phyloP scores from a whole-genome alignment of 2,888 invertebrate species.

The Eristalis intricaria region DNA sequence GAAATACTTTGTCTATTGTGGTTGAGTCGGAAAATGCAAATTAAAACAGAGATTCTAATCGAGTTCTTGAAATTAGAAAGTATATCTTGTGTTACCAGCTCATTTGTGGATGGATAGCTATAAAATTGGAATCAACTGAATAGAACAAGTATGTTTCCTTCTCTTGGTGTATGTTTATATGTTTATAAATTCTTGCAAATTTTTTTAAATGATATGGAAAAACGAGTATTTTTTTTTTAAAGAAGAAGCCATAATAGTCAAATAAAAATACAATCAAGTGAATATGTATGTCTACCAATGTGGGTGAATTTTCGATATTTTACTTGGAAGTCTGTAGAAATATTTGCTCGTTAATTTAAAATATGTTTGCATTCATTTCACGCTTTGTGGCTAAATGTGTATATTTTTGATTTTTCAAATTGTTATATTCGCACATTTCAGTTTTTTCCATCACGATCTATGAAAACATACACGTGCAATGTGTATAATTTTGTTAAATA shows the following conservation, averaged over 20 bases:
- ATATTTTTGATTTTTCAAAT: not conserved
- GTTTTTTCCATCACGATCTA: not conserved
- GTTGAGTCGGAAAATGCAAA: constrained; percentile 50
- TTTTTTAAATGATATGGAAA: not conserved
- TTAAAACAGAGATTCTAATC: constrained; percentile 38
- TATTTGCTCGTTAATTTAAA: not conserved
- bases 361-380: not conserved
- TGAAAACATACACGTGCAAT: not conserved
- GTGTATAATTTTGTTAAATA: not conserved
- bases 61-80: constrained; percentile 24
- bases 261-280: not conserved
- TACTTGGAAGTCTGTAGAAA: not conserved
- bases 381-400: not conserved
- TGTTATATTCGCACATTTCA: not conserved
- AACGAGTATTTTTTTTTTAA: not conserved
- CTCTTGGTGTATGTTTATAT: not conserved
- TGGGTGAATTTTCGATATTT: not conserved
- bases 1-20: not conserved
- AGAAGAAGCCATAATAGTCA: constrained; percentile 43
- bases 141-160: not conserved
- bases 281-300: not conserved
- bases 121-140: not conserved
- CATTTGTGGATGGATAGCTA: not conserved
- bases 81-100: constrained; percentile 7
- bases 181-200: not conserved